Evolutionary conservation across 2,113 vertebrate genomes (phyloP).

Genomic region (Vidua macroura): DNA sequence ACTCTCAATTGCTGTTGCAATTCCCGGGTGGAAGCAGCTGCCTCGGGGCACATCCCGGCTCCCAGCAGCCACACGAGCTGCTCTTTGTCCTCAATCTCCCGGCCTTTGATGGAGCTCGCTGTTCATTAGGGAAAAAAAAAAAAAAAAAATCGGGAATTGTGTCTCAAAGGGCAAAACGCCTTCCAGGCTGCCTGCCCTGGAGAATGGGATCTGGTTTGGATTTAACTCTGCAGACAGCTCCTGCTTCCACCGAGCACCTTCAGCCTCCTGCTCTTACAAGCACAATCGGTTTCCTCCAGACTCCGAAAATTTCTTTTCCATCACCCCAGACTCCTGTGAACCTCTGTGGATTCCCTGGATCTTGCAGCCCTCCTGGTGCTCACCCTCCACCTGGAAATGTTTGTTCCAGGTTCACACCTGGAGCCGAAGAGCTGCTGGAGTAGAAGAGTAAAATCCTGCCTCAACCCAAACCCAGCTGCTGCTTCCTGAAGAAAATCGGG

Average conservation of each 20-base stretch:
- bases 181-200: neutral
- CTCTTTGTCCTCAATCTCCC: neutral
- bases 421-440: neutral
- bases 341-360: neutral
- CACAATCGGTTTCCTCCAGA: fast-evolving
- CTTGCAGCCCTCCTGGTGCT: neutral
- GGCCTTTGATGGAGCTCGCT: neutral
- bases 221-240: neutral
- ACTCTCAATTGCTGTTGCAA: neutral
- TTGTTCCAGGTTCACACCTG: neutral
- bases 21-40: neutral
- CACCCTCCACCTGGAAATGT: neutral
- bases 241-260: neutral
- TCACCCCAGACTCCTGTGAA: neutral
- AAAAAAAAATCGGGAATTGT: neutral
- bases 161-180: neutral
- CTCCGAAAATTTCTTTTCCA: neutral
- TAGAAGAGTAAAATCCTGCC: neutral
- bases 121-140: neutral
- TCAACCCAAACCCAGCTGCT: neutral
- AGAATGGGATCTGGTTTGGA: neutral
- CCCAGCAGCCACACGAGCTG: neutral
- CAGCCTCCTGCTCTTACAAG: neutral
- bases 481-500: fast-evolving
- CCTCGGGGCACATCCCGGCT: neutral